Base-by-base conservation (phyloP, 2,113 vertebrate genomes). In the Syngnathus floridae region DNA sequence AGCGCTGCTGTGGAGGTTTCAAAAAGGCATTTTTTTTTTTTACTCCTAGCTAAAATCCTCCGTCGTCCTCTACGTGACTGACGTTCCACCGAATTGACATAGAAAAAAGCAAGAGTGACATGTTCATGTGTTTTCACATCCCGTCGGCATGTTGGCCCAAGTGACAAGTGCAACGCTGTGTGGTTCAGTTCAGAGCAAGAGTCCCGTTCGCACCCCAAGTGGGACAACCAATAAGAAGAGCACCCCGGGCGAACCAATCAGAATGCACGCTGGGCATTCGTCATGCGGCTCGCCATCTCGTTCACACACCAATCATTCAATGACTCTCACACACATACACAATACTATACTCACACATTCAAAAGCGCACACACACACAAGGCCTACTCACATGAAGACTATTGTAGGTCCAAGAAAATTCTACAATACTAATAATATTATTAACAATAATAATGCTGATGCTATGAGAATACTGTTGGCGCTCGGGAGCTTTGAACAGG, bases 181-280 rank as follows among this genome's bases (percentile, higher is more conserved):
- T 70, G 16, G 17, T 21, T 51, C 19, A 8, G 9, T 21, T 21
- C 19, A 8, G 14, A 17, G 45, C 45, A 14, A 46, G 1, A 46
- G 8, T 41, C 40, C 8, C 40, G 40, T 41, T 8, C 7, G 2
- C 43, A 4, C 14, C 4, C 14, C 12, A 7, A 13, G 43, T 14
- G 43, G 73, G 74, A 66, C 76, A 73, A 73, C 71, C 54, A 61
- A 56, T 72, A 78, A 59, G 17, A 73, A 74, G 77, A 88, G 87
- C 87, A 87, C 88, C 83, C 80, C 58, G 79, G 51, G 56, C 9
- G 85, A 91, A 85, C 85, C 88, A 86, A 84, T 91, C 91, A 75
- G 91, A 91, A 90, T 68, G 79, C 84, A 66, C 6, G 64, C 37
- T 7, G 10, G 52, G 81, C 80, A 85, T 89, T 90, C 90, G n/a